phyloP scores from a whole-genome alignment of 2,113 vertebrate genomes.

The Vulpes vulpes region DNA sequence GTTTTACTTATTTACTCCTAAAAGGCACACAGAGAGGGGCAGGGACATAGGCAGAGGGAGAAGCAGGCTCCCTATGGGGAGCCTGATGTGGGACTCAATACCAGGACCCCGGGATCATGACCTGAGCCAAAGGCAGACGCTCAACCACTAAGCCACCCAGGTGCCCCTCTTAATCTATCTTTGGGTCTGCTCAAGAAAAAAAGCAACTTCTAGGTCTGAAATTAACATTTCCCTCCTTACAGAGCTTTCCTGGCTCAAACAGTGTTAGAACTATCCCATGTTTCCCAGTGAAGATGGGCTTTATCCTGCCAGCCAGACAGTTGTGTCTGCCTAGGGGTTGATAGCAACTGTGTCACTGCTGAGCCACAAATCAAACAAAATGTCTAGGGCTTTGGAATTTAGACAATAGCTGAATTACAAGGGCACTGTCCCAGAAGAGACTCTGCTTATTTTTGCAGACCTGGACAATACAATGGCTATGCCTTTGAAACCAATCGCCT shows the following conservation, averaged over 20 bases:
- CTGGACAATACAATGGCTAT: conserved; percentile 77
- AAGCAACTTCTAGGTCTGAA: conserved; percentile 27
- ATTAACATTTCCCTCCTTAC: not conserved
- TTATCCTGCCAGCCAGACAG: conserved; percentile 62
- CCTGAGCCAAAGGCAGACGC: too few relatives aligned
- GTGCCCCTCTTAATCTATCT: not conserved
- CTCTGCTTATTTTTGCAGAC: conserved; percentile 78
- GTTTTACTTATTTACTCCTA: too few relatives aligned
- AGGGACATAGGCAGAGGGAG: too few relatives aligned
- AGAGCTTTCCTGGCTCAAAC: conserved; percentile 4
- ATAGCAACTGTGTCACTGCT: conserved; percentile 69
- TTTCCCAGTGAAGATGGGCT: conserved; percentile 24
- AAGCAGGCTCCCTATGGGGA: too few relatives aligned
- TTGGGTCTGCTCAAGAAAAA: conserved; percentile 8
- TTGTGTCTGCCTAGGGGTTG: conserved; percentile 24
- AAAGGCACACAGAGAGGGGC: too few relatives aligned
- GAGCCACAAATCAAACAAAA: conserved; percentile 79
- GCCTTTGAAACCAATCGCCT: conserved; percentile 63
- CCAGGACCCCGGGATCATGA: too few relatives aligned
- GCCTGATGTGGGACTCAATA: too few relatives aligned
- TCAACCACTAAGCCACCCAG: not conserved
- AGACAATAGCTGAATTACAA: conserved; percentile 80
- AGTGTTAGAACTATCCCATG: not conserved
- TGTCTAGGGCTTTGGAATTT: conserved; percentile 79
- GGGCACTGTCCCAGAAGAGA: conserved; percentile 80